Conservation (phyloP, 2,113 vertebrate species). For the Paedocypris sp. region DNA sequence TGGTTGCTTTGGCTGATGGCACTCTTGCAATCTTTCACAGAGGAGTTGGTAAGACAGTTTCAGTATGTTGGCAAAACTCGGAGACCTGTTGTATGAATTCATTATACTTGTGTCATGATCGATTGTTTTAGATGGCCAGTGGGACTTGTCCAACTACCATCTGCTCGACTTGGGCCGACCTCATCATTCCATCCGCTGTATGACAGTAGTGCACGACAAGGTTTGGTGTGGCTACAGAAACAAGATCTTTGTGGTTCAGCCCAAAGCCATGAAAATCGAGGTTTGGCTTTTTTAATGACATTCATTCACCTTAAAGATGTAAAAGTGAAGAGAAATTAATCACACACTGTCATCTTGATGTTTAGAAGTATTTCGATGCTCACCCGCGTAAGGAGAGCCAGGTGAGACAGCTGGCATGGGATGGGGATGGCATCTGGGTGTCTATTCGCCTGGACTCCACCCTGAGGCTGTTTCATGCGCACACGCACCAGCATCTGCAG, state of each 20-base stretch:
- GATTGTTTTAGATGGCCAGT: slow-evolving; percentile 77
- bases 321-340: background rate
- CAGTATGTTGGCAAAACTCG: too few species aligned
- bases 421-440: slow-evolving; percentile 85
- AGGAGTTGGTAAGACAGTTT: slow-evolving; percentile 73
- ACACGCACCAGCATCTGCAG: slow-evolving; percentile 81
- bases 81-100: too few species aligned
- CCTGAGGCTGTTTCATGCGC: slow-evolving; percentile 78
- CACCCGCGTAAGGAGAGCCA: slow-evolving; percentile 86
- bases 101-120: background rate
- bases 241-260: slow-evolving; percentile 93
- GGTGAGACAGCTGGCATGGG: slow-evolving; percentile 79
- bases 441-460: slow-evolving; percentile 85
- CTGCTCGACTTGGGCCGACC: slow-evolving; percentile 84
- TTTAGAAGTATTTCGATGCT: slow-evolving; percentile 80
- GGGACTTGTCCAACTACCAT: slow-evolving; percentile 96
- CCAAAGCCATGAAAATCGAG: slow-evolving; percentile 98
- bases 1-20: slow-evolving; percentile 90
- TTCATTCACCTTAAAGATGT: background rate
- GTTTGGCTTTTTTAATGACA: slow-evolving; percentile 42
- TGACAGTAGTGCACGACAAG: slow-evolving; percentile 93
- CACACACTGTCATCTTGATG: slow-evolving; percentile 1
- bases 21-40: slow-evolving; percentile 93
- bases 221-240: slow-evolving; percentile 98
- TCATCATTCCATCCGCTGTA: slow-evolving; percentile 89